Conservation (phyloP, 2,113 vertebrate species). For the Hemiprocne comata region DNA sequence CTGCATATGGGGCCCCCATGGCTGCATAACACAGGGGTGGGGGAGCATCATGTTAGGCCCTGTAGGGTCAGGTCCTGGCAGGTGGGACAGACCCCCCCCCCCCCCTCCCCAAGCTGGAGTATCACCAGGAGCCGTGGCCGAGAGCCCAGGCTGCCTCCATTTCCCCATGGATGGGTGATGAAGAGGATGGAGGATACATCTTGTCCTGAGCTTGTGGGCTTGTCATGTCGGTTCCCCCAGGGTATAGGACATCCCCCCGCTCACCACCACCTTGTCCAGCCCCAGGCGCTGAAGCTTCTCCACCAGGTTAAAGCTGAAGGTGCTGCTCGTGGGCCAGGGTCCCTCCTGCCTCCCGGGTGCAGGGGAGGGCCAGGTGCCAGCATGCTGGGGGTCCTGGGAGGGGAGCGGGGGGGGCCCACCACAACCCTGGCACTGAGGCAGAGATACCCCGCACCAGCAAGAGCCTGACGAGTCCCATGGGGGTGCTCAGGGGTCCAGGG, state of each 20-base stretch:
- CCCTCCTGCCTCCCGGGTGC: neutral
- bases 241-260: constrained; percentile 50
- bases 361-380: neutral
- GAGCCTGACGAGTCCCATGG: constrained; percentile 71
- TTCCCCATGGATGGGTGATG: accelerated
- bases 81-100: neutral
- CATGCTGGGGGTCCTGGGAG: neutral
- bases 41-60: accelerated
- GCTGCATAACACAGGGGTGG: accelerated
- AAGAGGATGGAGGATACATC: neutral
- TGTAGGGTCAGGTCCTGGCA: accelerated
- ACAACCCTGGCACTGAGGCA: neutral
- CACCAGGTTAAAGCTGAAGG: constrained; percentile 84
- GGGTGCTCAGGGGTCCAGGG: neutral
- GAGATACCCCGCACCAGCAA: constrained; percentile 77
- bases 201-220: neutral
- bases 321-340: neutral
- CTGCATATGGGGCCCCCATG: accelerated
- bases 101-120: too few species aligned
- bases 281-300: constrained; percentile 82
- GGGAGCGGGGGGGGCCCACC: neutral
- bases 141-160: accelerated
- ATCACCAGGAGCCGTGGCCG: neutral
- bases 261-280: constrained; percentile 80
- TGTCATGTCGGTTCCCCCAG: neutral